Percentiles rank a stretch among this genome's conserved stretches.
Evolutionary conservation across 2,888 invertebrate genomes (phyloP).

Genomic region (Diogma glabrata): DNA sequence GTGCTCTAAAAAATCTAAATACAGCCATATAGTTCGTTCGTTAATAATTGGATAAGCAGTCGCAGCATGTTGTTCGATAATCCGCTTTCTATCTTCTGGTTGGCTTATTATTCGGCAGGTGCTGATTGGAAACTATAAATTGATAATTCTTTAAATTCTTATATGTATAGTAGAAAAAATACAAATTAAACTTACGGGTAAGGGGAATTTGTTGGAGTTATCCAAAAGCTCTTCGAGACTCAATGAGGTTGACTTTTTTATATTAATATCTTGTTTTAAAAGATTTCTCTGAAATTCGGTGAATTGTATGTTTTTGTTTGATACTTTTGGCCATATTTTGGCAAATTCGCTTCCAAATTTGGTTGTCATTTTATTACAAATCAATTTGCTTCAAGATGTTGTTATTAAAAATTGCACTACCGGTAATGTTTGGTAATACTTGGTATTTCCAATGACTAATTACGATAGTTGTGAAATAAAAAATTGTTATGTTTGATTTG

Average conservation of each 20-base stretch:
- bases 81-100: slow-evolving; percentile 21
- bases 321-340: slow-evolving; percentile 21
- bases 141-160: neutral
- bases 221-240: slow-evolving; percentile 11
- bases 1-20: slow-evolving; percentile 51
- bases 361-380: too few relatives aligned
- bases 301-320: neutral
- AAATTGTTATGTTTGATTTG: too few relatives aligned
- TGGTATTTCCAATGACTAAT: too few relatives aligned
- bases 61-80: slow-evolving; percentile 30
- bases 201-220: slow-evolving; percentile 16
- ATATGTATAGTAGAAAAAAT: neutral
- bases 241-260: slow-evolving; percentile 19
- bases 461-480: too few relatives aligned
- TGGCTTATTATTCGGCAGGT: slow-evolving; percentile 29
- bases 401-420: too few relatives aligned
- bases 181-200: slow-evolving; percentile 10
- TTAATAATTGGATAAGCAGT: slow-evolving; percentile 59
- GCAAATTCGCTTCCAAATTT: slow-evolving; percentile 27
- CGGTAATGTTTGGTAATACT: too few relatives aligned
- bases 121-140: slow-evolving; percentile 30
- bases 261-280: slow-evolving; percentile 22
- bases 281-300: slow-evolving; percentile 23
- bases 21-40: slow-evolving; percentile 49
- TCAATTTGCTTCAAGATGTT: too few relatives aligned